Base-by-base conservation (phyloP, 2,113 vertebrate genomes). In the Thunnus thynnus region DNA sequence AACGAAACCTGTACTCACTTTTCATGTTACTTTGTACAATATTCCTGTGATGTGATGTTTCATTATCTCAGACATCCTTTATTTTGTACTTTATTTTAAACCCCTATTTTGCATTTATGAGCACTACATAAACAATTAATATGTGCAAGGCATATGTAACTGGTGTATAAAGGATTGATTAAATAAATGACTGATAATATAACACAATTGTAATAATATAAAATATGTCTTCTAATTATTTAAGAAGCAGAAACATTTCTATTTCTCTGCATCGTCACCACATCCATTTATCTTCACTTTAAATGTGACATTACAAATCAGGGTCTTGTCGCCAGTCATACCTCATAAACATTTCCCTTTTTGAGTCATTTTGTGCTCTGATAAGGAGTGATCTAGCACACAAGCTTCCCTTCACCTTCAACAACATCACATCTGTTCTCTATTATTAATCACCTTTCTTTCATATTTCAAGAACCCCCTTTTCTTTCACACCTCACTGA, bases 21-120 rank as follows among this genome's bases (percentile, higher is more conserved):
- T 81, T n/a, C 58, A 61, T 41, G 52, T 63, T 72, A 88, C 78
- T 92, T 84, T 84, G 51, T 64, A 5, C 54, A 65, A 32, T 7
- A 54, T 82, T 68, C 7, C 48, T 76, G 20, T 67, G 47, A 58
- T 72, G 55, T 67, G 13, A 87, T 55, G 36, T 52, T 51, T 48
- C 25, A 47, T 76, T 13, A 64, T 78, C 64, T 61, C 32, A 30
- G 50, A 41, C 12, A 20, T 64, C 30, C 11, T 48, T 52, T 27
- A 25, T 41, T 41, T 8, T 41, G 9, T 64, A 22, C 11, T 48
- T 52, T 27, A 25, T 41, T 41, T 8, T 41, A 41, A 41, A 8
- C 36, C 36, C 36, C 9, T 41, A 3, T 47, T 60, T 30, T 18
- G 30, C 32, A 27, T 55, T 75, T 18, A 18, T n/a, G 55, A 27